Evolutionary conservation across 2,888 invertebrate genomes (phyloP).

Genomic region (Philereme vetulata): DNA sequence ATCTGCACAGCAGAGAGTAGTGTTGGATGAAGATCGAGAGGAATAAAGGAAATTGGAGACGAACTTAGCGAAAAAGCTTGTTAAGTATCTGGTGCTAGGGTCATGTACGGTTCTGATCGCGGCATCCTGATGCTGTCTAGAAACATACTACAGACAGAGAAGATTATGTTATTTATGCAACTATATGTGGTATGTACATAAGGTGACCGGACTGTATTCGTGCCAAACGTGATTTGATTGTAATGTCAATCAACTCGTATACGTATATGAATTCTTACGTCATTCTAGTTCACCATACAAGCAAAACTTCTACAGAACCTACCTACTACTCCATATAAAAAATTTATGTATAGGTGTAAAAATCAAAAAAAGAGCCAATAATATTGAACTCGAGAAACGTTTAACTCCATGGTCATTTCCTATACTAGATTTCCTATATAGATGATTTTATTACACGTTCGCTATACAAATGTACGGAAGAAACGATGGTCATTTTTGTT

Average conservation of each 20-base stretch:
- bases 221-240: slow-evolving; percentile 28
- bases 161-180: background rate
- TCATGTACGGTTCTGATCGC: no score
- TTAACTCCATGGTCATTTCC: slow-evolving; percentile 22
- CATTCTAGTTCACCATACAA: slow-evolving; percentile 17
- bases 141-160: no score
- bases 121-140: no score
- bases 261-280: slow-evolving; percentile 24
- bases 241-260: slow-evolving; percentile 33
- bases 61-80: no score
- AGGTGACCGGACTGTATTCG: slow-evolving; percentile 11
- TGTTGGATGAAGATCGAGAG: no score
- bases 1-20: no score
- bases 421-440: slow-evolving; percentile 22
- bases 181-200: slow-evolving; percentile 1
- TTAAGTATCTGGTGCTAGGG: no score
- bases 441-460: slow-evolving; percentile 23
- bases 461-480: slow-evolving; percentile 26
- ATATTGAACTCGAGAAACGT: background rate
- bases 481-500: slow-evolving; percentile 61
- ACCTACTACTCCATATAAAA: no score
- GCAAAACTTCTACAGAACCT: no score
- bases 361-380: no score
- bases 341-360: no score
- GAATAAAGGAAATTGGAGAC: no score